These are phyloP conservation scores for Anisognathus igniventris DNA, from an alignment of 2,797 vertebrate species.

Conservation along the genomic window DNA sequence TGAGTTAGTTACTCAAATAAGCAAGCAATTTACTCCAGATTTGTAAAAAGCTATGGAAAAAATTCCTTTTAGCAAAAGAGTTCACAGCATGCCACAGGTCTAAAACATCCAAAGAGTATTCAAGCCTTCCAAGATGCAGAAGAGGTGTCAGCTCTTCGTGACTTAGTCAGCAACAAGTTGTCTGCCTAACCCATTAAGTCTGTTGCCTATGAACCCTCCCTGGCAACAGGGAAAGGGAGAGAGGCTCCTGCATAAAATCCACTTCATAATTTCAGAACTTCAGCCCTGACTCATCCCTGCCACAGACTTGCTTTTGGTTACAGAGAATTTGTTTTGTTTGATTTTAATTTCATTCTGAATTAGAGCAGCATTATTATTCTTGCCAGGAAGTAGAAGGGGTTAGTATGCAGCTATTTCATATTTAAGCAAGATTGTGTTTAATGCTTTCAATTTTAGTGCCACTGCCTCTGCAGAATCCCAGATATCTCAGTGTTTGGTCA, in stretches of 20 bases:
- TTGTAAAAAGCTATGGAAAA: not conserved
- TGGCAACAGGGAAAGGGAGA: not conserved
- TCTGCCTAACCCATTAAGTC: not conserved
- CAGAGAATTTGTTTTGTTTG: not conserved
- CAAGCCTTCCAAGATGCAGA: not conserved
- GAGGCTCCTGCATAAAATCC: not conserved
- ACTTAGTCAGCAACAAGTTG: not conserved
- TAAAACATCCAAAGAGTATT: not conserved
- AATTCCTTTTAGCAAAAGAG: not conserved
- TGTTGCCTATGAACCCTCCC: not conserved
- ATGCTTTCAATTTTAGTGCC: not conserved
- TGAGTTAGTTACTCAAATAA: not conserved
- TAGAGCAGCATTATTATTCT: not conserved
- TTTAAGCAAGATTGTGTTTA: not conserved
- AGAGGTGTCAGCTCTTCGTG: not conserved
- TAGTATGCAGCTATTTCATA: not conserved
- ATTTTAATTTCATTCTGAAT: conserved; percentile 11
- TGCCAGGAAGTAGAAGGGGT: not conserved
- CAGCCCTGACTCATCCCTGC: conserved; percentile 27
- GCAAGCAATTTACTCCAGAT: not conserved
- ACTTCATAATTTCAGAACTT: conserved; percentile 5
- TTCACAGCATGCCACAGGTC: not conserved
- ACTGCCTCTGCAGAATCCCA: not conserved
- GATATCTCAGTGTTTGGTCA: not conserved
- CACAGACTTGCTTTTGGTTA: not conserved